phyloP scores from a whole-genome alignment of 2,888 invertebrate genomes.

The Stomorhina lunata region DNA sequence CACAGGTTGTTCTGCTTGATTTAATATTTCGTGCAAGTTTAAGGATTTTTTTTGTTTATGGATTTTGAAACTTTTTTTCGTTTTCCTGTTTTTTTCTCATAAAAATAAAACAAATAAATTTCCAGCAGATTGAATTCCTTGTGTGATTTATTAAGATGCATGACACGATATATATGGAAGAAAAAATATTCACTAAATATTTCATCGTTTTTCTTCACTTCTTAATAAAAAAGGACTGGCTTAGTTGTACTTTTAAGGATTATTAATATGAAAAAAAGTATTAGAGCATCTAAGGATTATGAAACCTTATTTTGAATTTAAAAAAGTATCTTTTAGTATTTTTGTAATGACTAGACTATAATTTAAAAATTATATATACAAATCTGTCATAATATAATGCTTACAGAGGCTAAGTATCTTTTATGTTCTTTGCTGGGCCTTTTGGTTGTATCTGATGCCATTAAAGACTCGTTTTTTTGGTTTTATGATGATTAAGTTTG shows the following conservation, averaged over 20 bases:
- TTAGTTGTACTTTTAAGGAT: too few relatives aligned
- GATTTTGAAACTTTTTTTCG: background rate
- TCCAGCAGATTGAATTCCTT: slow-evolving; percentile 45
- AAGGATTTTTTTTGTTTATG: slow-evolving; percentile 1
- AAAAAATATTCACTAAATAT: slow-evolving; percentile 23
- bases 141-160: slow-evolving; percentile 54
- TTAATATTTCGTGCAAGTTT: slow-evolving; percentile 22
- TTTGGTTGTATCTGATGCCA: too few relatives aligned
- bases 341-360: too few relatives aligned
- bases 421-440: too few relatives aligned
- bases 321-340: too few relatives aligned
- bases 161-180: background rate
- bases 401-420: too few relatives aligned
- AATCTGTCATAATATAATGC: too few relatives aligned
- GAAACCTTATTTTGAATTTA: too few relatives aligned
- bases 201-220: background rate
- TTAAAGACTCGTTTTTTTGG: background rate
- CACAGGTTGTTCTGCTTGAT: slow-evolving; percentile 50
- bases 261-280: too few relatives aligned
- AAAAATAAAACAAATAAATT: slow-evolving; percentile 42
- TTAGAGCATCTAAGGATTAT: too few relatives aligned
- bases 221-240: too few relatives aligned
- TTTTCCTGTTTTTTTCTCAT: background rate
- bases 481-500: background rate
- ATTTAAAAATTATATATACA: too few relatives aligned